A percentile compares a stretch with the other conserved stretches of the same genome.
These are phyloP conservation scores for Jacana jacana DNA, from an alignment of 2,113 vertebrate species.

Conservation along the genomic window DNA sequence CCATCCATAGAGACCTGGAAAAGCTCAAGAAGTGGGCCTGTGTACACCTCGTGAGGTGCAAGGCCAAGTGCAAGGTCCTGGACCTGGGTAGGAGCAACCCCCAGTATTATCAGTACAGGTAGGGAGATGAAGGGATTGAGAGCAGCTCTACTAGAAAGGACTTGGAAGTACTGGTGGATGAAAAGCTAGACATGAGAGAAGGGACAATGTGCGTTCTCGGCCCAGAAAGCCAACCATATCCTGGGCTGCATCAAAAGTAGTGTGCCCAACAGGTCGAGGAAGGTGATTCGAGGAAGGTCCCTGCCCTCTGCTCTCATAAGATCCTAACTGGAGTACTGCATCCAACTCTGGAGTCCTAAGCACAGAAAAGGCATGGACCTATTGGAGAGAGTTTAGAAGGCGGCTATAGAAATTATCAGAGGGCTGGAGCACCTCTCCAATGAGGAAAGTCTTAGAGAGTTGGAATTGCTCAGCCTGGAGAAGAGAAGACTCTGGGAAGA, in stretches of 20 bases:
- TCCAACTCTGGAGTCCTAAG: neutral
- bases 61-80: neutral
- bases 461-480: neutral
- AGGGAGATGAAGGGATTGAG: neutral
- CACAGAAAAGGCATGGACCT: neutral
- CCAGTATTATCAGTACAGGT: neutral
- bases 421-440: neutral
- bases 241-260: neutral
- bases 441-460: neutral
- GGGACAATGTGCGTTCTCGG: neutral
- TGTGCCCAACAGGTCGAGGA: neutral
- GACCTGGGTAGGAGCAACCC: neutral
- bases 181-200: neutral
- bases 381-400: neutral
- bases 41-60: neutral
- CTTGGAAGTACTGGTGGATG: neutral
- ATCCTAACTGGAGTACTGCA: neutral
- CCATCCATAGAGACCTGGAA: neutral
- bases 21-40: neutral
- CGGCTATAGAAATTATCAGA: neutral
- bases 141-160: neutral
- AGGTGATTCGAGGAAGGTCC: neutral
- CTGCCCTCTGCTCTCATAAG: neutral
- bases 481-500: neutral
- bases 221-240: neutral